Evolutionary conservation across 2,113 vertebrate species (phyloP).

Genomic region (Tragelaphus strepsiceros): DNA sequence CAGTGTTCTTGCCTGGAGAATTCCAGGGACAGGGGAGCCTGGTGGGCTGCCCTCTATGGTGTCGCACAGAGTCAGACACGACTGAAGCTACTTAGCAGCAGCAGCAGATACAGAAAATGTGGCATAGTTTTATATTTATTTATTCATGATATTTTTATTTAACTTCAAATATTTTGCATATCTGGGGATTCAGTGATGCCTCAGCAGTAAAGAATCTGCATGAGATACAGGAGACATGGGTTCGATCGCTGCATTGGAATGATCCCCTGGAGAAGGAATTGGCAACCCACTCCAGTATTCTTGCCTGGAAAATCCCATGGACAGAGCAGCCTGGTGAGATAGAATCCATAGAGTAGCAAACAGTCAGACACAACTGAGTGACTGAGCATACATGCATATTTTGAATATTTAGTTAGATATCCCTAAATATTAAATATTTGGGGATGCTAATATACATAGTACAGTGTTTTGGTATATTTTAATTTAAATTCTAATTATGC

Average conservation of each 20-base stretch:
- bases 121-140: neutral
- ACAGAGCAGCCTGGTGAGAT: neutral
- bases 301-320: neutral
- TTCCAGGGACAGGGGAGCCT: too few relatives aligned
- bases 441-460: neutral
- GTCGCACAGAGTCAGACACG: too few relatives aligned
- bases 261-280: neutral
- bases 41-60: too few relatives aligned
- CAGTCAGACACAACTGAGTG: neutral
- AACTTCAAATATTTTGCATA: neutral
- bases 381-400: neutral
- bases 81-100: too few relatives aligned
- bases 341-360: neutral
- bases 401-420: neutral
- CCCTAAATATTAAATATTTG: neutral
- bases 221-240: neutral
- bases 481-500: neutral
- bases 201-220: neutral
- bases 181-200: neutral
- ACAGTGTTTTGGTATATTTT: neutral
- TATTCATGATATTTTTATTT: neutral
- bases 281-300: neutral
- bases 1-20: too few relatives aligned
- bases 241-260: neutral
- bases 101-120: neutral